These are phyloP conservation scores for Himantopus leucocephalus DNA, from an alignment of 2,113 vertebrate genomes.

Conservation along the genomic window DNA sequence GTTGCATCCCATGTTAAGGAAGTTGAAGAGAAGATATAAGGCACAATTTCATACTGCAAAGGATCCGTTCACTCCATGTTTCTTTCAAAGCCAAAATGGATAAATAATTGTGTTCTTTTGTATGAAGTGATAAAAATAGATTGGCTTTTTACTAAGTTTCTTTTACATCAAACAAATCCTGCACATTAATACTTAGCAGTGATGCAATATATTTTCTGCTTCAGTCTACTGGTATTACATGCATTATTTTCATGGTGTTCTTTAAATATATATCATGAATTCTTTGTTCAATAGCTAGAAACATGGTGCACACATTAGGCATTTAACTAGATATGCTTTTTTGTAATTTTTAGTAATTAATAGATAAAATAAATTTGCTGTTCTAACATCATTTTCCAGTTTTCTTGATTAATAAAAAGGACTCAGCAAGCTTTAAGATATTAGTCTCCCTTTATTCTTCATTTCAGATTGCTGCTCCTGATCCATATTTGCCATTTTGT, in stretches of 20 bases:
- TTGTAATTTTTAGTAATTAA: not conserved
- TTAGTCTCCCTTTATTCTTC: not conserved
- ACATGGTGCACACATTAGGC: not conserved
- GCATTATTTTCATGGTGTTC: not conserved
- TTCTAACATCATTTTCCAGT: not conserved
- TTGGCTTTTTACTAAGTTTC: not conserved
- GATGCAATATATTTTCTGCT: not conserved
- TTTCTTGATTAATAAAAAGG: constrained; percentile 26
- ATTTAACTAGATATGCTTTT: not conserved
- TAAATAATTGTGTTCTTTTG: not conserved
- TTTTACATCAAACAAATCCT: not conserved
- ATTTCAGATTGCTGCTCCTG: not conserved
- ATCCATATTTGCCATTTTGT: not conserved
- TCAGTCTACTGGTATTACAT: not conserved
- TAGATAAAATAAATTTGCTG: not conserved
- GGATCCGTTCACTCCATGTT: not conserved
- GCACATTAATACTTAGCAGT: not conserved
- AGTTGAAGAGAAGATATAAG: constrained; percentile 71
- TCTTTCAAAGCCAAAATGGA: not conserved
- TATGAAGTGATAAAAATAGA: not conserved
- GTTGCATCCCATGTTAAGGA: constrained; percentile 75
- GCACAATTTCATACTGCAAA: not conserved
- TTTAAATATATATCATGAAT: not conserved
- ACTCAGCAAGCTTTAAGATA: not conserved
- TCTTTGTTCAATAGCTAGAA: not conserved